Evolutionary conservation across 2,888 invertebrate species (phyloP).

Genomic region (Tridacna gigas): DNA sequence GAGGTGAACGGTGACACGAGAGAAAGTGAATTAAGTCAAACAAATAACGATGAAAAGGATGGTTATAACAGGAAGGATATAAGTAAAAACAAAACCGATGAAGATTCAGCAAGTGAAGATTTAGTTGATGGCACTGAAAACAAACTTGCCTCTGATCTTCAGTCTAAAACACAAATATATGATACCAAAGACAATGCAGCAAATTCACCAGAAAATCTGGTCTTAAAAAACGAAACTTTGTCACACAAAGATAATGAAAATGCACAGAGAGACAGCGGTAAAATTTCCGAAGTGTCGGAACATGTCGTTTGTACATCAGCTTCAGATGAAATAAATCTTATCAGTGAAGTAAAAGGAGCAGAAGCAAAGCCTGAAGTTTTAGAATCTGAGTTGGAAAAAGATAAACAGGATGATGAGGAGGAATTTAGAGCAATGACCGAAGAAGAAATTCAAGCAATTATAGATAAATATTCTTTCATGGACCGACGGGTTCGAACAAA

Average conservation of each 20-base stretch:
- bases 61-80: not conserved
- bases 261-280: not conserved
- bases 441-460: constrained; percentile 21
- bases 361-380: not conserved
- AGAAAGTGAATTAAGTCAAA: not conserved
- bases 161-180: not conserved
- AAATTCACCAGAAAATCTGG: not conserved
- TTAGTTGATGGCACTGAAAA: not conserved
- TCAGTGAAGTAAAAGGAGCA: not conserved
- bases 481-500: not conserved
- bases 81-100: not conserved
- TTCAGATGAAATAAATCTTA: too few relatives aligned
- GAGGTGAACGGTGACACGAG: constrained; percentile 22
- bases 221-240: not conserved
- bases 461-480: constrained; percentile 18
- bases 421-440: constrained; percentile 16
- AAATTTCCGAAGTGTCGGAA: not conserved
- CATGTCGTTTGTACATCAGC: not conserved
- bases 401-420: not conserved
- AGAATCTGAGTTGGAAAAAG: not conserved
- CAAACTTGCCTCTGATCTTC: not conserved
- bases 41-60: not conserved
- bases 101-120: constrained; percentile 1
- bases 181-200: not conserved
- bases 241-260: not conserved